Conservation (phyloP, 2,113 vertebrate species). For the Anguilla rostrata region DNA sequence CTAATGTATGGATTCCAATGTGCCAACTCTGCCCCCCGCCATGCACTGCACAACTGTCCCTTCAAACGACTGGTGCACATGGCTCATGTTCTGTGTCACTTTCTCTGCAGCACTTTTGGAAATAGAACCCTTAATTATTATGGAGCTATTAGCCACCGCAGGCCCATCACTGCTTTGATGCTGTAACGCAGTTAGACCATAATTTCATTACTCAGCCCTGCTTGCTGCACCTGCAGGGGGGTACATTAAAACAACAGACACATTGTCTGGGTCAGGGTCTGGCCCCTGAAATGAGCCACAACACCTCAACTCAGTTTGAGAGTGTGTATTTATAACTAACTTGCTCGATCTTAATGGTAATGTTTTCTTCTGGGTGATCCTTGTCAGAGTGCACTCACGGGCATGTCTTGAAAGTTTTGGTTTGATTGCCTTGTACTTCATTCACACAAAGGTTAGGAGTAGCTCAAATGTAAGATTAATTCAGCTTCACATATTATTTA, state of each 20-base stretch:
- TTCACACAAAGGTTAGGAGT: no score
- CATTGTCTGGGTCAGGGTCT: background rate
- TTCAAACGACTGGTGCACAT: background rate
- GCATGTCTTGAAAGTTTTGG: background rate
- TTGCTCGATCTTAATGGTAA: background rate
- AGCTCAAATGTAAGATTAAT: no score
- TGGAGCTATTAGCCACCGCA: background rate
- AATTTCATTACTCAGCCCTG: background rate
- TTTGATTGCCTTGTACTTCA: background rate
- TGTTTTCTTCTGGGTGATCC: background rate
- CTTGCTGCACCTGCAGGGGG: background rate
- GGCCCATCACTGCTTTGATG: background rate
- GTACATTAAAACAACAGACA: background rate
- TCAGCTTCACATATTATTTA: no score
- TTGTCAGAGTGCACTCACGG: background rate
- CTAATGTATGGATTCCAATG: background rate
- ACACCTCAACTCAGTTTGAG: background rate
- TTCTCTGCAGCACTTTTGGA: background rate
- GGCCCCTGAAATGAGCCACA: background rate
- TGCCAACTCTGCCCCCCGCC: no score
- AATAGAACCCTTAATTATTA: background rate
- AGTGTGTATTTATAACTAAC: background rate
- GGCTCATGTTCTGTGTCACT: background rate
- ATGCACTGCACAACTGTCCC: background rate
- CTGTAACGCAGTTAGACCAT: background rate